Percentiles rank a stretch among this genome's conserved stretches.
These are phyloP conservation scores for Halichoeres trimaculatus DNA, from an alignment of 2,113 vertebrate species.

Conservation along the genomic window DNA sequence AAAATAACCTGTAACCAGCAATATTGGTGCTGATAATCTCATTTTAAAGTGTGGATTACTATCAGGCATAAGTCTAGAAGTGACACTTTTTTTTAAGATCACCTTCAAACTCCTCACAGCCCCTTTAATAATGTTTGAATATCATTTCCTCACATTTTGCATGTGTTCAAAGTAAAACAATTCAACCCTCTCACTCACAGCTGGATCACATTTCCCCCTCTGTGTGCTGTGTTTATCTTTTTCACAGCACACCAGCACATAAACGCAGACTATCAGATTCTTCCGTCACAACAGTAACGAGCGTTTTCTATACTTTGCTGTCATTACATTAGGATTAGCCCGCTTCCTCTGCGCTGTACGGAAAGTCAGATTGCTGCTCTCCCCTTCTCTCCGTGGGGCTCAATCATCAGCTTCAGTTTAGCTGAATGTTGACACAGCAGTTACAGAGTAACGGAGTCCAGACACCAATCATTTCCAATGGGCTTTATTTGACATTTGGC, in stretches of 20 bases:
- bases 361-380: slow-evolving; percentile 5
- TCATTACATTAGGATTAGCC: slow-evolving; percentile 31
- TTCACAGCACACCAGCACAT: neutral
- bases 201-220: neutral
- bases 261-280: neutral
- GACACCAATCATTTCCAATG: slow-evolving; percentile 26
- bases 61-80: too few relatives aligned
- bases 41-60: too few relatives aligned
- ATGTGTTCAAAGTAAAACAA: neutral
- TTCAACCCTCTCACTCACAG: neutral
- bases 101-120: too few relatives aligned
- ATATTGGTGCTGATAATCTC: too few relatives aligned
- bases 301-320: slow-evolving; percentile 1
- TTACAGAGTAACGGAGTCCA: slow-evolving; percentile 10
- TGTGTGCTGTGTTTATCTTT: neutral
- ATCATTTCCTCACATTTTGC: neutral
- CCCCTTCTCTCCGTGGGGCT: neutral
- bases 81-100: too few relatives aligned
- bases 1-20: too few relatives aligned
- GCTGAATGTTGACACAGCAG: slow-evolving; percentile 50
- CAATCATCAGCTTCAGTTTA: slow-evolving; percentile 8
- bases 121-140: neutral
- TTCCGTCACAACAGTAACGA: neutral
- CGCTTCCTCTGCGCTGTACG: slow-evolving; percentile 1
- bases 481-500: slow-evolving; percentile 49